Evolutionary conservation across 2,797 vertebrate genomes (phyloP), one percentile per base, ranked within the genome.

Genomic region (Lagodon rhomboides): DNA sequence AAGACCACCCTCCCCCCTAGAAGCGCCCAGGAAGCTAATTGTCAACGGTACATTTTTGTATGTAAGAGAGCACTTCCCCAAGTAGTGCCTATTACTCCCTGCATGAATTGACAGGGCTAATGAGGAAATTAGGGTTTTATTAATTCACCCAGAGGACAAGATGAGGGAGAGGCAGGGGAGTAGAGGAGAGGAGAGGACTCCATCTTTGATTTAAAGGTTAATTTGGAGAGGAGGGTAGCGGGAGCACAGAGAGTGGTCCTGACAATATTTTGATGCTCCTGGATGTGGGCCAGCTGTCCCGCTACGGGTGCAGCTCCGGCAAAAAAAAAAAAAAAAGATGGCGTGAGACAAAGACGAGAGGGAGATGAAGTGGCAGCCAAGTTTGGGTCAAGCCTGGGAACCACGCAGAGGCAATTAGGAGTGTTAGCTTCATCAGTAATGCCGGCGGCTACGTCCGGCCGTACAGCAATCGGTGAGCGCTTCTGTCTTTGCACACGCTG

Each of bases 161-260:
- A 89, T 64, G 88, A 83, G 86, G 85, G 63, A 83, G 84, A 90
- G 38, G 56, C 75, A 80, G 90, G 73, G 78, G 85, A 79, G 75
- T 58, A 73, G 73, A 79, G 75, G 63, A 73, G 73, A 74, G 86
- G 74, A 67, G 77, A 88, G 79, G 80, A 85, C 84, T 88, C 84
- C 85, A 89, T 93, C 89, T 92, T 93, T 94, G 91, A 93, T 93
- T 93, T 93, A 94, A 93, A 94, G 93, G 94, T 94, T 94, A 92
- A 93, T 94, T 91, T 93, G 89, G 68, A 92, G 88, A 84, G 79
- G 74, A 92, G 87, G 80, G 79, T 71, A 61, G 83, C 25, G 34
- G 85, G 80, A 80, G 81, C 89, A 85, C 82, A 85, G 85, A 89
- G 81, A 91, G 88, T 60, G 84, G 73, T 84, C 87, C 81, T 83